Base-by-base conservation (phyloP, 2,888 invertebrate genomes). In the Papilio protenor region DNA sequence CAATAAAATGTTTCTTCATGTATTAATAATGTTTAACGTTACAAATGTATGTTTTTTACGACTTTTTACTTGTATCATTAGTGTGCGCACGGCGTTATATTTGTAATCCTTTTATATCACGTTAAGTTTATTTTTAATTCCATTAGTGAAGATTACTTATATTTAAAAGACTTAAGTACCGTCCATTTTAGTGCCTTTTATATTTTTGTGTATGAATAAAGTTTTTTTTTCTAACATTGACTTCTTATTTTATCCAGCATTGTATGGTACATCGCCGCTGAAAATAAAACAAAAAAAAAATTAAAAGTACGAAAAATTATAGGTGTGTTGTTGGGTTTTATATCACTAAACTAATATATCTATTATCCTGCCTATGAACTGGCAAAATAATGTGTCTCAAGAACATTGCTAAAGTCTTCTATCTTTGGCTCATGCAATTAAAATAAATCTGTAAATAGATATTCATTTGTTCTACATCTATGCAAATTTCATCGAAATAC, bases 171-270 rank as follows among this genome's bases (percentile, higher is more conserved):
- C 77, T 78, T 78, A 77, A 61, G 27, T 81, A 77, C 82, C 87
- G 87, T 87, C 87, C 87, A 85, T 83, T 83, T 81, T 47, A 77
- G 82, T 84, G 83, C 83, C 83, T 83, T 84, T 82, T 83, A 77
- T 75, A 79, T 80, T 80, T 72, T 81, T 80, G 77, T 81, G 75
- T 81, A 80, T 71, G 18, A 77, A 52, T 73, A 70, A 77, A 73
- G 16, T 40, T 71, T 75, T 75, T 73, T 70, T 77, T 66, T 40
- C 16, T 59, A 57, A 40, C 2, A 33, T 55, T 69, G 66, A 70
- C 57, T 40, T 74, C 14, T 73, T 71, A 73, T 76, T 59, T 77
- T 33, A 71, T 52, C 70, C 71, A 40, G n/a, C 11, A 71, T 10
- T 77, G 70, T 66, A 77, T 55, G 70, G 49, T 69, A 61, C 33